Evolutionary conservation across 2,113 vertebrate genomes (phyloP), one percentile per base, ranked within the genome.

Genomic region (Notarius quadriscutis): DNA sequence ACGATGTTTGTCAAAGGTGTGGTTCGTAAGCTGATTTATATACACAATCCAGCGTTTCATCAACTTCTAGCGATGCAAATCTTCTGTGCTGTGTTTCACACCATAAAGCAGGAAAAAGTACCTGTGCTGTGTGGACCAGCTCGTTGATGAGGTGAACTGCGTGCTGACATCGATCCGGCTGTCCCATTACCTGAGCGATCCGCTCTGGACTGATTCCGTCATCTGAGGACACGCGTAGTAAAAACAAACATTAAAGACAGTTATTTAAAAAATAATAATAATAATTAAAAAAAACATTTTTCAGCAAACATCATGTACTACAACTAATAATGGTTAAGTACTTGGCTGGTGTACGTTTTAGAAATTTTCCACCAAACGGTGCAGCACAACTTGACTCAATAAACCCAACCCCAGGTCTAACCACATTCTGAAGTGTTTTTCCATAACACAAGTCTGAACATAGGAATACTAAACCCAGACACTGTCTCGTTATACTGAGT

Each of bases 111-210:
- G 10, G 53, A 7, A 1, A 34, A 53, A 55, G 69, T 91, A 99
- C 98, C 97, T 99, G 98, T 90, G 98, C 98, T 0, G 98, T 99
- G 12, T 99, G 96, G 86, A 99, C 97, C 78, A 99, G 96, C 89
- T 99, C 98, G 0, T 94, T 97, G 96, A 99, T 99, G 95, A 99
- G 95, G 86, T 98, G 97, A 5, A 97, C 96, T 0, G 98, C 98
- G 0, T 99, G 97, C 87, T 99, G 97, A 96, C 98, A 99, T 90
- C 98, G 94, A 6, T 99, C 98, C 0, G 96, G 96, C 93, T 97
- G 97, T 10, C 98, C 98, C 97, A 99, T 99, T 93, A 99, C 97
- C 93, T 99, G 97, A 0, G 98, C 98, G 0, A 99, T 95, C 92
- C 98, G 93, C 83, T 99, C 98, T 0, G 97, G 95, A 90, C 97